Conservation (phyloP, 1,140 invertebrate genomes). For the Drosophila ambigua region DNA sequence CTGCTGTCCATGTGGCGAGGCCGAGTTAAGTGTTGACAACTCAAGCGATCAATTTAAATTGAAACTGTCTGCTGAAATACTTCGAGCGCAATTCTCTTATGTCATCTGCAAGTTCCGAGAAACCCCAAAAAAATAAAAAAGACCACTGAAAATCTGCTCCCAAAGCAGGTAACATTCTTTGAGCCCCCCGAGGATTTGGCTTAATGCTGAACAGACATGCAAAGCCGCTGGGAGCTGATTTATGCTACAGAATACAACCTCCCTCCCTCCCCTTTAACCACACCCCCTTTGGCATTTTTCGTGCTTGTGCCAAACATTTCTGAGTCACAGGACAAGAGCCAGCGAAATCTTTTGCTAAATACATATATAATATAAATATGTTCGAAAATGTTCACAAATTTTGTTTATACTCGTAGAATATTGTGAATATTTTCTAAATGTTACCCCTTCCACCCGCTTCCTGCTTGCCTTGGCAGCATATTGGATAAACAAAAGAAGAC, state of each 20-base stretch:
- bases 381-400: conserved; percentile 9
- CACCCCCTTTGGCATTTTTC: conserved; percentile 18
- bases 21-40: conserved; percentile 56
- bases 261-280: conserved; percentile 4
- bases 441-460: background rate
- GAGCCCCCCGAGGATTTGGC: conserved; percentile 34
- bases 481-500: conserved; percentile 61
- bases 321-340: conserved; percentile 34
- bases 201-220: conserved; percentile 66
- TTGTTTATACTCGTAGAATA: conserved; percentile 48
- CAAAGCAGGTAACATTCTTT: conserved; percentile 63
- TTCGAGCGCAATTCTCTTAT: conserved; percentile 33
- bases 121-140: conserved; percentile 2
- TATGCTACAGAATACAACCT: conserved; percentile 19
- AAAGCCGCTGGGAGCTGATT: conserved; percentile 54
- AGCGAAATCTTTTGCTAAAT: conserved; percentile 42
- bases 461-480: conserved; percentile 58
- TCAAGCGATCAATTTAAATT: conserved; percentile 75
- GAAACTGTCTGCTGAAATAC: conserved; percentile 37
- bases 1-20: conserved; percentile 44
- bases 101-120: conserved; percentile 42
- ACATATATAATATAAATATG: conserved; percentile 58
- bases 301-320: conserved; percentile 15
- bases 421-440: conserved; percentile 36
- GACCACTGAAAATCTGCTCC: background rate